These are phyloP conservation scores for Therioaphis trifolii DNA, from an alignment of 2,888 invertebrate genomes.

Conservation along the genomic window DNA sequence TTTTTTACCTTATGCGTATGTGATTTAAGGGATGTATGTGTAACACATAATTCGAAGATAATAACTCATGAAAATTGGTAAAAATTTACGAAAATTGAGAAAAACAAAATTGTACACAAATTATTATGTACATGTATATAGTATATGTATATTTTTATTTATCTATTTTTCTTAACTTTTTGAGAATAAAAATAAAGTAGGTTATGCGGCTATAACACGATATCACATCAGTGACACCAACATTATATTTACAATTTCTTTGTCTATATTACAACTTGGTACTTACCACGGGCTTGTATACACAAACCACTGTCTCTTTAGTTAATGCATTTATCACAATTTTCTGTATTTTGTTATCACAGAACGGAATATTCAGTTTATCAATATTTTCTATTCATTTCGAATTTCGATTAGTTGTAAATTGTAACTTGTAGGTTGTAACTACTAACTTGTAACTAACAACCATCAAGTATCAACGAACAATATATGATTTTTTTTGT, in stretches of 20 bases:
- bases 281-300: too few relatives aligned
- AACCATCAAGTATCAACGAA: too few relatives aligned
- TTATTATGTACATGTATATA: slow-evolving; percentile 38
- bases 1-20: slow-evolving; percentile 22
- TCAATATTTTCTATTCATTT: too few relatives aligned
- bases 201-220: slow-evolving; percentile 62
- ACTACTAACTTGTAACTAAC: too few relatives aligned
- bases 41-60: slow-evolving; percentile 46
- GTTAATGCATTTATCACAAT: too few relatives aligned
- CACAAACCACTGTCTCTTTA: too few relatives aligned
- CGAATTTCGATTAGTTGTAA: too few relatives aligned
- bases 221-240: slow-evolving; percentile 60
- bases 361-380: too few relatives aligned
- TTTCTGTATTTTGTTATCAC: too few relatives aligned
- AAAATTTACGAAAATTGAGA: slow-evolving; percentile 44
- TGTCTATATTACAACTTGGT: neutral
- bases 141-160: slow-evolving; percentile 32
- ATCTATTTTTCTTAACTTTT: slow-evolving; percentile 61
- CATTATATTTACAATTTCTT: slow-evolving; percentile 15
- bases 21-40: slow-evolving; percentile 34
- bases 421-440: too few relatives aligned
- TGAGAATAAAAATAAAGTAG: slow-evolving; percentile 60
- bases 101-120: slow-evolving; percentile 61
- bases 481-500: too few relatives aligned
- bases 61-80: slow-evolving; percentile 43